Base-by-base conservation (phyloP, 37 sponge, comb jelly and placozoan species). In the Cladorhizidae sp. region DNA sequence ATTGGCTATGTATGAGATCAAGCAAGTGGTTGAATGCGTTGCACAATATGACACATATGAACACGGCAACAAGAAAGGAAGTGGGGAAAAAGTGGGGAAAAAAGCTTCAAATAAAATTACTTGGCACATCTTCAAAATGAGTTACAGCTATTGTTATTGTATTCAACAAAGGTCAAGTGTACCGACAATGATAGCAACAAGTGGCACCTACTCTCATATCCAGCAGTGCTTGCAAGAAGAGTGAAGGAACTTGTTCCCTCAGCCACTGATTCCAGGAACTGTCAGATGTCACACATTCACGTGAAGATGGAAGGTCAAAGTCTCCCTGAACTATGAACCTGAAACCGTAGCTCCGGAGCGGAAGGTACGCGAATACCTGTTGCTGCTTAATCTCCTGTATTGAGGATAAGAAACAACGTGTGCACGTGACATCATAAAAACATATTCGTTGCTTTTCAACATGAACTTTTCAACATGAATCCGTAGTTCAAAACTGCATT, bases 231-330 rank as follows among this genome's bases (percentile, higher is more conserved):
- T 84, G 17, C 0, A 75, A 21, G 42, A 87, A 87, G 6, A 89
- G 80, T 14, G 74, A 73, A 12, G 90, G 80, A 26, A 89, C 84
- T 42, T 89, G 68, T 22, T 80, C 80, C 37, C 90, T 77, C 21
- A 89, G 73, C 85, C 85, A 89, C 85, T 89, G 90, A 35, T 89
- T 89, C 90, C 90, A 89, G 20, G 85, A 55, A 58, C 85, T 89
- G 58, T 82, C 78, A 41, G 54, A 37, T 39, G 78, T 83, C 51
- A 89, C 90, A 57, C 76, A 84, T 33, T 89, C 90, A 15, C 90
- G 72, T 51, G 90, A 84, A 20, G 84, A 82, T 2, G 90, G 90
- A 14, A 89, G 65, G 68, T 89, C 90, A 78, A 89, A 89, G 85
- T 89, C 85, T 32, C 84, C 90, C 49, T 89, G 90, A 23, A 89